A percentile compares a stretch with the other conserved stretches of the same genome.
Evolutionary conservation across 2,113 vertebrate species (phyloP).

Genomic region (Brachyistius frenatus): DNA sequence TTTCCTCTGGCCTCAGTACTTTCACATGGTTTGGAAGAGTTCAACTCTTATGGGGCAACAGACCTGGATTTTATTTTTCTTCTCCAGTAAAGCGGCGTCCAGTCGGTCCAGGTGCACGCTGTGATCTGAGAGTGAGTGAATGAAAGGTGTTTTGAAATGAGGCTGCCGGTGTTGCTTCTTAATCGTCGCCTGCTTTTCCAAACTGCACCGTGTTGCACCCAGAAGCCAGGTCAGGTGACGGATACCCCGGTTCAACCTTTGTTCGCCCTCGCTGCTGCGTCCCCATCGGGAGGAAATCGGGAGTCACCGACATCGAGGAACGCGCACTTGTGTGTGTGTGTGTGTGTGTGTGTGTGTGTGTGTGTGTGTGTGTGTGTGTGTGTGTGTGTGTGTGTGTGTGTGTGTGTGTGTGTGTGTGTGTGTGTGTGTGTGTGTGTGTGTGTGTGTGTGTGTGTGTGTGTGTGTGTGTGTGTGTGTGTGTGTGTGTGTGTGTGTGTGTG

Average conservation of each 20-base stretch:
- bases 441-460: too few relatives aligned
- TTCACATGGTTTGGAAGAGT: slow-evolving; percentile 38
- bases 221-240: slow-evolving; percentile 61
- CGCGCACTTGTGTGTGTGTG: too few relatives aligned
- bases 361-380: too few relatives aligned
- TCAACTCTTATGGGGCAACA: neutral
- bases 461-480: too few relatives aligned
- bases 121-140: slow-evolving; percentile 39
- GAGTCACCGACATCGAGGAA: slow-evolving; percentile 46
- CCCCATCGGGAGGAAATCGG: slow-evolving; percentile 32
- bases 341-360: too few relatives aligned
- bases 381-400: too few relatives aligned
- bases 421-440: too few relatives aligned
- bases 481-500: too few relatives aligned
- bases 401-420: too few relatives aligned
- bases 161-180: slow-evolving; percentile 6
- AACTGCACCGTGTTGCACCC: slow-evolving; percentile 31
- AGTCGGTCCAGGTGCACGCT: neutral
- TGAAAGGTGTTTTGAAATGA: slow-evolving; percentile 43
- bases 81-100: slow-evolving; percentile 8
- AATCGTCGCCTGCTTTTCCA: slow-evolving; percentile 30
- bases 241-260: slow-evolving; percentile 56
- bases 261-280: slow-evolving; percentile 54
- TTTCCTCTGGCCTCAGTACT: slow-evolving; percentile 32
- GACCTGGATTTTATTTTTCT: neutral